Percentiles rank a stretch among this genome's conserved stretches.
Evolutionary conservation across 2,888 invertebrate genomes (phyloP).

Genomic region (Taenaris catops): DNA sequence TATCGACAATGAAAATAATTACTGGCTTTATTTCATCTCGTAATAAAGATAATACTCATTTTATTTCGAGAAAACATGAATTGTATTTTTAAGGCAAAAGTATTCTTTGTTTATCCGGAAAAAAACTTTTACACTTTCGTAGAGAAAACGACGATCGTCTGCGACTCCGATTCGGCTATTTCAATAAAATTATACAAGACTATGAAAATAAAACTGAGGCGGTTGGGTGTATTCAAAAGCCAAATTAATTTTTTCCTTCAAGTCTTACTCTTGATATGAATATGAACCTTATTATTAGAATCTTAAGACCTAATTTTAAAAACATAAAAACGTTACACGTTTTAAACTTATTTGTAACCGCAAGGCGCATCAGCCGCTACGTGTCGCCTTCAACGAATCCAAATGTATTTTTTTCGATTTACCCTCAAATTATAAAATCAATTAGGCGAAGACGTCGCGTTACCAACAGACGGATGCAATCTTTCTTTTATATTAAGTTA

Average conservation of each 20-base stretch:
- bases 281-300: constrained; percentile 26
- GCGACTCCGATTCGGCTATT: constrained; percentile 37
- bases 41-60: too few relatives aligned
- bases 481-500: constrained; percentile 17
- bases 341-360: constrained; percentile 20
- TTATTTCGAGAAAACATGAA: too few relatives aligned
- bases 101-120: constrained; percentile 15
- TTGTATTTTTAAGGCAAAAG: too few relatives aligned
- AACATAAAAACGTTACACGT: neutral
- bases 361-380: constrained; percentile 31
- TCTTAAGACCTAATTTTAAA: constrained; percentile 1
- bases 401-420: constrained; percentile 50
- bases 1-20: too few relatives aligned
- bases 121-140: constrained; percentile 23
- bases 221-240: constrained; percentile 26
- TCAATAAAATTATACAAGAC: constrained; percentile 55
- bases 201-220: constrained; percentile 50
- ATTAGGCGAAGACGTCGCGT: constrained; percentile 46
- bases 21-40: too few relatives aligned
- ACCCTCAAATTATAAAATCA: constrained; percentile 62
- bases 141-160: constrained; percentile 22
- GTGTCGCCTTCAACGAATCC: constrained; percentile 49
- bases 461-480: constrained; percentile 16
- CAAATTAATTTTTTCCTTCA: constrained; percentile 23
- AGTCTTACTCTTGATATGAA: constrained; percentile 15